These are phyloP conservation scores for Cirrhinus molitorella DNA, from an alignment of 2,797 vertebrate species.

Conservation along the genomic window DNA sequence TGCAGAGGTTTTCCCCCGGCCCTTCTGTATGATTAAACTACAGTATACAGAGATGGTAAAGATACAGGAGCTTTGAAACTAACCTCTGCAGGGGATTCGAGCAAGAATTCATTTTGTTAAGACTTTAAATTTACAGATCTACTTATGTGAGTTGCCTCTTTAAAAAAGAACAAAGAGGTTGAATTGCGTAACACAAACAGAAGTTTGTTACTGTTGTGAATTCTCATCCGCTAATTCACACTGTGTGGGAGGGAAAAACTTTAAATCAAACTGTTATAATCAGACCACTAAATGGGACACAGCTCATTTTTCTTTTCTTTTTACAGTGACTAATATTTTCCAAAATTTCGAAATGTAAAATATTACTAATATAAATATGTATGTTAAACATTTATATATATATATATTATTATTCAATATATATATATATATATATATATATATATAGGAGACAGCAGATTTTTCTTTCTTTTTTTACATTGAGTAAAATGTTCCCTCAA, in stretches of 20 bases:
- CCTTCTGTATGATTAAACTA: constrained; percentile 26
- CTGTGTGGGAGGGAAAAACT: not conserved
- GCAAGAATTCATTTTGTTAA: constrained; percentile 12
- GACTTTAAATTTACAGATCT: not conserved
- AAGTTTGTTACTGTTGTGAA: not conserved
- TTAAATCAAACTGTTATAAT: not conserved
- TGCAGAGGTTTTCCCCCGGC: constrained; percentile 20
- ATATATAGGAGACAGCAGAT: too few species aligned
- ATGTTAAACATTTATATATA: too few species aligned
- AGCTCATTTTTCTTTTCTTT: not conserved
- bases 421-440: too few species aligned
- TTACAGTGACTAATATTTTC: too few species aligned
- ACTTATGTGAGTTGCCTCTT: not conserved
- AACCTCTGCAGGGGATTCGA: constrained; percentile 20
- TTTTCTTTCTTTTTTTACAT: too few species aligned
- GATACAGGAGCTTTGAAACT: not conserved
- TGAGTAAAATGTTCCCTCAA: too few species aligned
- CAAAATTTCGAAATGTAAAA: too few species aligned
- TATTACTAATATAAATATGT: too few species aligned
- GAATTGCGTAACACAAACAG: not conserved
- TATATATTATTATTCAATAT: too few species aligned
- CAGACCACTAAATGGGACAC: too few species aligned
- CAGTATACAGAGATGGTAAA: not conserved
- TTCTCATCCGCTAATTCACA: not conserved
- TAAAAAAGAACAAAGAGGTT: constrained; percentile 12